Evolutionary conservation across 30 jellyfish, hydroid and myxozoan genomes (phyloP), one percentile per base, ranked within the genome.

Genomic region (Catostylus mosaicus): DNA sequence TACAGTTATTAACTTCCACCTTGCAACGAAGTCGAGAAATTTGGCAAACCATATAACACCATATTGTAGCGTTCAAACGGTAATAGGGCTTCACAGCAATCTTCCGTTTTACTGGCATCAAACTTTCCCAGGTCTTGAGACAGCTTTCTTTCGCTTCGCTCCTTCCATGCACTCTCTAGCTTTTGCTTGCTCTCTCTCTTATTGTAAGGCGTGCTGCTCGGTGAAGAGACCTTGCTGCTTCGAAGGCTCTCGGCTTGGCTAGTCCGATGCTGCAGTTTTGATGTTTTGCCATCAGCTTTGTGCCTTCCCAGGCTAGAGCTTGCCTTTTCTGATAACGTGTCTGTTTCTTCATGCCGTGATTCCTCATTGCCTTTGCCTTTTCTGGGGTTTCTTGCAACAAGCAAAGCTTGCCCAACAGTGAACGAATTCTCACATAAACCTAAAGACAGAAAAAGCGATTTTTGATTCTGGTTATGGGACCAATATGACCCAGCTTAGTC

Each of bases 21-120:
- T 37, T 77, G 79, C 46, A 40, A 36, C 1, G 93, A 22, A 45
- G 86, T 71, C 31, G 78, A 14, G 36, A 90, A 84, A 62, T 83
- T 83, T 29, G 97, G 97, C 61, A 90, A 29, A 30, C 97, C 97
- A 66, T 90, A 90, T 67, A 90, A 50, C 30, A 90, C 97, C 43
- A 72, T 76, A 50, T 90, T 90, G 51, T 72, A 90, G 31, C 66
- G 75, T 67, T 90, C 94, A 63, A 27, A 73, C 50, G 88, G 23
- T 10, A 18, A 2, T 22, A 30, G 48, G 32, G 26, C 46, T 34
- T 30, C 70, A 22, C 40, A 35, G 57, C 31, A 11, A 32, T 72
- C 82, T 35, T 23, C 69, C 26, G 93, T 34, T 45, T 18, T 7
- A 19, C 18, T 57, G 0, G 38, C 57, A 14, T 26, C 72, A 46